Conservation (phyloP, 2,113 vertebrate genomes). For the Emydocephalus ijimae region DNA sequence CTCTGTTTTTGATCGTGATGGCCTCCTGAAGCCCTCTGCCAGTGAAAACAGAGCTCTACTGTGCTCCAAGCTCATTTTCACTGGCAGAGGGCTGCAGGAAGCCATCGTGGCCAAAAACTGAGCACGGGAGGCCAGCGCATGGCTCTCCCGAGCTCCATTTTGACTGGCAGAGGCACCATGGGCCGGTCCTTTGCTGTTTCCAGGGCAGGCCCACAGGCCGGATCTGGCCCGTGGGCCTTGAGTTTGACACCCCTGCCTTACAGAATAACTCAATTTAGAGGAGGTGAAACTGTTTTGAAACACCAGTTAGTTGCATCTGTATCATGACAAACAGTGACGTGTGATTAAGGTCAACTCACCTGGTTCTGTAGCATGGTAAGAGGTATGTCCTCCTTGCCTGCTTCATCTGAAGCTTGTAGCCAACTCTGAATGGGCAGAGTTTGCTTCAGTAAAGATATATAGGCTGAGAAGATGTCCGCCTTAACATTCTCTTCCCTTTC, state of each 20-base stretch:
- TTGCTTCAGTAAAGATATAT: slow-evolving; percentile 83
- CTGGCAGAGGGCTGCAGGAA: too few species aligned
- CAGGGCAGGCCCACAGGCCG: too few species aligned
- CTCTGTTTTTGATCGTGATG: too few species aligned
- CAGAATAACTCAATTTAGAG: not conserved
- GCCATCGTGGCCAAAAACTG: too few species aligned
- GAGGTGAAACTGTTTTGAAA: not conserved
- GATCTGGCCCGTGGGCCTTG: too few species aligned
- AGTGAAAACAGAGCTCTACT: too few species aligned
- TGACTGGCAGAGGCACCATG: too few species aligned
- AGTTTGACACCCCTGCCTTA: not conserved
- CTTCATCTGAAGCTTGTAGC: slow-evolving; percentile 51
- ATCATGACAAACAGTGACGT: not conserved
- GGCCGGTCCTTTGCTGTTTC: too few species aligned
- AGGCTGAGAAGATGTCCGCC: slow-evolving; percentile 85
- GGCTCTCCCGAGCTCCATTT: too few species aligned
- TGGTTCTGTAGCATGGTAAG: slow-evolving; percentile 79
- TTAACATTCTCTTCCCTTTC: slow-evolving; percentile 93
- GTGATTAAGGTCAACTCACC: slow-evolving; percentile 61
- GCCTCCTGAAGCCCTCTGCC: too few species aligned
- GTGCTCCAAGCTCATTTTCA: too few species aligned
- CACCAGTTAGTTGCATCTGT: not conserved
- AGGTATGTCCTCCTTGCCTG: slow-evolving; percentile 67
- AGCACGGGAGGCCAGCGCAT: too few species aligned
- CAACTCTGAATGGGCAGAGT: slow-evolving; percentile 69